phyloP scores from a whole-genome alignment of 2,888 invertebrate species.

The Psylliodes chrysocephalus region DNA sequence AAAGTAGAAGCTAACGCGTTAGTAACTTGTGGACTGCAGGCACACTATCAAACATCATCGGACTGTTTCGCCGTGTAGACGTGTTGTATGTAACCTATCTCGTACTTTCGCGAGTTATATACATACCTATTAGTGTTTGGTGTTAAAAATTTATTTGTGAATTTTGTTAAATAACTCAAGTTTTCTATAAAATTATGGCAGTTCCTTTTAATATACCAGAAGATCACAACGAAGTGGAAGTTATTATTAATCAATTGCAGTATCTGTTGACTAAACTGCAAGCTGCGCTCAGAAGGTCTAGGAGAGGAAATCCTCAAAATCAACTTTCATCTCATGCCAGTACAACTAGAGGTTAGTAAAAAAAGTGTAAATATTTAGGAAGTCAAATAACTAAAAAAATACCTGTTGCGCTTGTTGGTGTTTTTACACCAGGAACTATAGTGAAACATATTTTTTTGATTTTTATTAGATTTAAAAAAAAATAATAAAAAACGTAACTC shows the following conservation, averaged over 20 bases:
- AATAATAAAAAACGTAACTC: not conserved
- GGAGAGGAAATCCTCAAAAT: conserved; percentile 23
- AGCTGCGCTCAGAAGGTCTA: conserved; percentile 44
- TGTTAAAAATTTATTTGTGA: conserved; percentile 39
- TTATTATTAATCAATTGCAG: conserved; percentile 53
- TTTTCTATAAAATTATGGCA: conserved; percentile 55
- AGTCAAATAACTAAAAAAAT: conserved; percentile 17
- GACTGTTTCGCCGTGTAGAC: conserved; percentile 49
- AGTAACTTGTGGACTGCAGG: conserved; percentile 40
- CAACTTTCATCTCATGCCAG: conserved; percentile 12
- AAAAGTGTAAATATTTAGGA: not conserved
- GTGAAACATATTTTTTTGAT: too few species aligned
- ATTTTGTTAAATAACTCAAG: conserved; percentile 29
- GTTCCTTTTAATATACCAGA: conserved; percentile 61
- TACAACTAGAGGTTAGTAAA: conserved; percentile 34
- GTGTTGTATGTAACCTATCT: conserved; percentile 38
- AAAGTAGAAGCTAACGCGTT: conserved; percentile 44
- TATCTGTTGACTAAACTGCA: conserved; percentile 50
- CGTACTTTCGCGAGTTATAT: conserved; percentile 41
- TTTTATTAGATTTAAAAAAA: not conserved
- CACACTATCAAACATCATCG: conserved; percentile 50
- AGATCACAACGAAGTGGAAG: conserved; percentile 57
- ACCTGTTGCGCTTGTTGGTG: conserved; percentile 57
- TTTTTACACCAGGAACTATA: conserved; percentile 3
- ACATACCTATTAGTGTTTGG: conserved; percentile 35